A percentile compares a stretch with the other conserved stretches of the same genome.
Evolutionary conservation across 2,888 invertebrate genomes (phyloP).

Genomic region (Melikaiella ostensackeni): DNA sequence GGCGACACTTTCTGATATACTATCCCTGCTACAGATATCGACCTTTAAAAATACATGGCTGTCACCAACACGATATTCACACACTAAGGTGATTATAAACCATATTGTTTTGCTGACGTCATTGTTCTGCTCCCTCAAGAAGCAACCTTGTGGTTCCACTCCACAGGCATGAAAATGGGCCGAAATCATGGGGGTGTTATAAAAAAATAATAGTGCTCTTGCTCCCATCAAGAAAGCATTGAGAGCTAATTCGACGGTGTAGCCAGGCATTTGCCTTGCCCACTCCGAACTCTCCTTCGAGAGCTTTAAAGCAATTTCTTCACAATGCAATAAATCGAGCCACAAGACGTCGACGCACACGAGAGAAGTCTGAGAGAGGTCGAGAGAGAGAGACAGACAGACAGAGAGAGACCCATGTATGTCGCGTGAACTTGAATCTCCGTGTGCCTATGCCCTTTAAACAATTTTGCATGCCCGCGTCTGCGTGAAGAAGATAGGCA

Average conservation of each 20-base stretch:
- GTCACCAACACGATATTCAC: too few relatives aligned
- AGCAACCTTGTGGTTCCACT: too few relatives aligned
- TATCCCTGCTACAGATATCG: too few relatives aligned
- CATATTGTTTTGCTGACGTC: too few relatives aligned
- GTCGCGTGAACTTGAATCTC: not conserved
- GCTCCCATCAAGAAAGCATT: too few relatives aligned
- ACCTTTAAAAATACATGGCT: too few relatives aligned
- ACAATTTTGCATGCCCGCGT: slow-evolving; percentile 65
- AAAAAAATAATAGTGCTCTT: too few relatives aligned
- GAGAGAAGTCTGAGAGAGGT: slow-evolving; percentile 14
- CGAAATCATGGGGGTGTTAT: too few relatives aligned
- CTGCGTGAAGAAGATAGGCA: slow-evolving; percentile 52
- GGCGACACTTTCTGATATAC: too few relatives aligned
- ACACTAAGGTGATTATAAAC: too few relatives aligned
- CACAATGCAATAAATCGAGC: slow-evolving; percentile 48
- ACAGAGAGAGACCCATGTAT: not conserved
- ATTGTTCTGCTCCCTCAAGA: too few relatives aligned
- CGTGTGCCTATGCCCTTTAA: slow-evolving; percentile 66
- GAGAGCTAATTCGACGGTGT: not conserved
- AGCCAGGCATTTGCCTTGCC: slow-evolving; percentile 5
- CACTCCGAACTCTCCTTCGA: slow-evolving; percentile 19
- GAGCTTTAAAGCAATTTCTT: slow-evolving; percentile 40
- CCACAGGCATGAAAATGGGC: too few relatives aligned
- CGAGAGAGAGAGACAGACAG: not conserved
- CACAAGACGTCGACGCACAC: slow-evolving; percentile 28